Evolutionary conservation across 2,797 vertebrate genomes (phyloP).

Genomic region (Lagocephalus sceleratus): DNA sequence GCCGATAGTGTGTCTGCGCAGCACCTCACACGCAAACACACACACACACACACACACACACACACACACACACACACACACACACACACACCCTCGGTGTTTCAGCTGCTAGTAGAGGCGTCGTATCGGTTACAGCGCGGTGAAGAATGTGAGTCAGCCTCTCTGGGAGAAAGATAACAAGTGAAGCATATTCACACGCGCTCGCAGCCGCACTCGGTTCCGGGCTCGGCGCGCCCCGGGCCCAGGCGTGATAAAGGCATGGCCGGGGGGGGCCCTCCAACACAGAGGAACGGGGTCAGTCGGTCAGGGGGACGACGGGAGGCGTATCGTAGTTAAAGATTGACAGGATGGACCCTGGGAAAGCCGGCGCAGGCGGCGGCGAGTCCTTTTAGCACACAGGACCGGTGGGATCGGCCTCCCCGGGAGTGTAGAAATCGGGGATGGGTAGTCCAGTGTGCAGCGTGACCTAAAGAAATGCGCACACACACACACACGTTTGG

Average conservation of each 20-base stretch:
- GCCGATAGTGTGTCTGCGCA: too few species aligned
- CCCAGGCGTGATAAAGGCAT: conserved; percentile 48
- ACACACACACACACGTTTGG: conserved; percentile 11
- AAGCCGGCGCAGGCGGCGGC: conserved; percentile 1
- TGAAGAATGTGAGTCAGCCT: background rate
- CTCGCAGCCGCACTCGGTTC: background rate
- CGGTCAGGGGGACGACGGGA: conserved; percentile 19
- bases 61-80: background rate
- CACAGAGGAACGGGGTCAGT: conserved; percentile 23
- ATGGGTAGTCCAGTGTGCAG: conserved; percentile 93
- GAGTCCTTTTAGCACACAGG: conserved; percentile 71
- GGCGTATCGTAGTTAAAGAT: conserved; percentile 22
- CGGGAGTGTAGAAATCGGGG: conserved; percentile 90
- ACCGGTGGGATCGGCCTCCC: conserved; percentile 71
- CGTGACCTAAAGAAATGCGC: conserved; percentile 85
- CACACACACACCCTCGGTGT: background rate
- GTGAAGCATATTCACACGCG: background rate
- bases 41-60: background rate
- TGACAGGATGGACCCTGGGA: conserved; percentile 25
- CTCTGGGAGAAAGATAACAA: background rate
- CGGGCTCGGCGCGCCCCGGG: conserved; percentile 18
- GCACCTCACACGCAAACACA: too few species aligned
- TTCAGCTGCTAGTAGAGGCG: background rate
- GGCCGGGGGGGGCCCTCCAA: conserved; percentile 44
- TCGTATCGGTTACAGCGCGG: background rate